Evolutionary conservation across 2,797 vertebrate species (phyloP), one percentile per base, ranked within the genome.

Genomic region (Dendrocincla fuliginosa): DNA sequence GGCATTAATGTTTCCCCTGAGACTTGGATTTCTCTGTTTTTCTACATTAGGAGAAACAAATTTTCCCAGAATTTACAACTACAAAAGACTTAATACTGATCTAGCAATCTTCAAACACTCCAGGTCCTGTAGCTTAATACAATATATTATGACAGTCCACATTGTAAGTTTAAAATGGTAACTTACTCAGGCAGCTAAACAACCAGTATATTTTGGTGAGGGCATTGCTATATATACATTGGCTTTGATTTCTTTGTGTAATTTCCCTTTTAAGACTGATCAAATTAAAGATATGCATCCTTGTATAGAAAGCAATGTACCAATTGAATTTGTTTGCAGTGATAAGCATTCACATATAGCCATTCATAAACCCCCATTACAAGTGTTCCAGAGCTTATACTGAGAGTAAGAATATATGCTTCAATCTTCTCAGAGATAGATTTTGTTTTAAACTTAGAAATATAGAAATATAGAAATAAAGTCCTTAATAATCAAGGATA

Each of bases 31-130:
- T 94, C 74, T 97, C 91, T 85, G 78, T 35, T 96, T 97, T 95
- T 63, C 91, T 97, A 8, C 94, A 93, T 94, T 87, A 95, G 91
- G 90, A 96, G 91, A 93, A 97, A 96, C 78, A 96, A 94, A 92
- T 93, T 96, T 95, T 70, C 83, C 82, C 91, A 86, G 80, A 98
- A 97, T 95, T 96, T 97, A 95, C 88, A 95, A 89, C 94, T 95
- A 89, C 61, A 84, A 94, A 97, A 92, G 88, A 65, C 87, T 93
- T 86, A 87, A 78, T 91, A 94, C 52, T 57, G 52, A 84, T 92
- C 84, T 79, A 89, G 80, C 70, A 77, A 92, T 93, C 91, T 94
- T 94, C 70, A 93, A 93, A 96, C 17, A 61, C 55, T 73, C 12
- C 64, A 55, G 63, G 50, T 94, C 50, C 41, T 96, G 86, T 75